Percentiles rank a stretch among this genome's conserved stretches.
phyloP scores from a whole-genome alignment of 2,113 vertebrate genomes.

The Lipotes vexillifer region DNA sequence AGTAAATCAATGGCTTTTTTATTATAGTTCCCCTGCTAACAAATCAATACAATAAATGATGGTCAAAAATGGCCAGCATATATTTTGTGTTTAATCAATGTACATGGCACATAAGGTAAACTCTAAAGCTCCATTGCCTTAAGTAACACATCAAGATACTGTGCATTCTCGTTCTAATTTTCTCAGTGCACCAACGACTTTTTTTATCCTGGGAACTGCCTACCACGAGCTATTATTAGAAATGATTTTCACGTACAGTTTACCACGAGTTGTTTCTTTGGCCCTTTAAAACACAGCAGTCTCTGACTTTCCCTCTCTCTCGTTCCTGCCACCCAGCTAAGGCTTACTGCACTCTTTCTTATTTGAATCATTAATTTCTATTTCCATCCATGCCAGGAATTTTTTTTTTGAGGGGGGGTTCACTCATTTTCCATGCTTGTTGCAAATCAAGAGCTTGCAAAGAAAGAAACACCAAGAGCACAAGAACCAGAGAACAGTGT shows the following conservation, averaged over 20 bases:
- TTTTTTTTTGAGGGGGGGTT: background rate
- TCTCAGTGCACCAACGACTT: conserved; percentile 38
- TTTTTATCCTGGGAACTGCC: conserved; percentile 56
- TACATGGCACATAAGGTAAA: conserved; percentile 79
- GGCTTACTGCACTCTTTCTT: background rate
- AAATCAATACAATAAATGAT: conserved; percentile 88
- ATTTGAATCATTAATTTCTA: conserved; percentile 42
- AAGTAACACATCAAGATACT: conserved; percentile 73
- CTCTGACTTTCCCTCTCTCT: background rate
- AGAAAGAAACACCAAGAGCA: background rate
- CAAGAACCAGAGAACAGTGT: background rate
- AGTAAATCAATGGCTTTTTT: conserved; percentile 88
- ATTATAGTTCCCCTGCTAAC: conserved; percentile 82
- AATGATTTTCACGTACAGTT: conserved; percentile 40
- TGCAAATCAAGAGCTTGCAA: conserved; percentile 29
- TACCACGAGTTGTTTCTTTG: conserved; percentile 56
- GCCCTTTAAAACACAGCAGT: conserved; percentile 22
- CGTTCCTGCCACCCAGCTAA: conserved; percentile 22
- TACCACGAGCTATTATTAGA: conserved; percentile 64
- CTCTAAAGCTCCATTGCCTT: conserved; percentile 76
- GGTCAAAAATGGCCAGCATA: conserved; percentile 82
- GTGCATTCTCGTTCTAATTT: conserved; percentile 62
- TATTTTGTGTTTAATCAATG: conserved; percentile 85
- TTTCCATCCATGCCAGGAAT: background rate
- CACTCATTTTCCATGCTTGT: background rate